A percentile compares a stretch with the other conserved stretches of the same genome.
These are phyloP conservation scores for Halotydeus destructor DNA, from an alignment of 1,140 invertebrate species.

Conservation along the genomic window DNA sequence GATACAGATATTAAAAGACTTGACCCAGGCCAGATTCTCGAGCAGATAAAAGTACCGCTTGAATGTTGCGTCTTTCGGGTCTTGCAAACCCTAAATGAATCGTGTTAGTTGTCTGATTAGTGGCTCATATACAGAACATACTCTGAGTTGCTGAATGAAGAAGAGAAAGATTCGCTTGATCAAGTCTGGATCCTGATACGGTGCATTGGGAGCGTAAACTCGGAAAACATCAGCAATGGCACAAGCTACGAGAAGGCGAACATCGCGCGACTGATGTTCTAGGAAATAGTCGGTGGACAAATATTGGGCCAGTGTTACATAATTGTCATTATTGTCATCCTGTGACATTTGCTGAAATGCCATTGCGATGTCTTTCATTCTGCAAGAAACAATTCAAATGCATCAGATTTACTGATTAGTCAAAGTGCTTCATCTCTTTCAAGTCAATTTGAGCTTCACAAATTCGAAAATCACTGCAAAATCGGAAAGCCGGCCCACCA, in stretches of 20 bases:
- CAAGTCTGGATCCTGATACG: slow-evolving; percentile 83
- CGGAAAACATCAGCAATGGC: slow-evolving; percentile 89
- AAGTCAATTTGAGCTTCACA: not conserved
- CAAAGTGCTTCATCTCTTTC: not conserved
- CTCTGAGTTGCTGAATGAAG: slow-evolving; percentile 78
- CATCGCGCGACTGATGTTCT: slow-evolving; percentile 70
- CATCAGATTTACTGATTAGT: not conserved
- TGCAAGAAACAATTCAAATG: not conserved
- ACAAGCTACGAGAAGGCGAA: slow-evolving; percentile 80
- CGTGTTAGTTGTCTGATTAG: not conserved
- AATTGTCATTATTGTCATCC: slow-evolving; percentile 81
- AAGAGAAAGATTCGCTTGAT: slow-evolving; percentile 52
- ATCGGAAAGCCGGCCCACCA: not conserved
- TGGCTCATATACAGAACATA: not conserved
- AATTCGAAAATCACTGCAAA: not conserved
- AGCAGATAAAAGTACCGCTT: slow-evolving; percentile 82
- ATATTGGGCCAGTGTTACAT: slow-evolving; percentile 68
- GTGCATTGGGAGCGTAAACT: slow-evolving; percentile 95
- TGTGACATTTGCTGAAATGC: slow-evolving; percentile 90
- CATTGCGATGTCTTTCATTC: slow-evolving; percentile 35
- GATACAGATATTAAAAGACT: slow-evolving; percentile 97
- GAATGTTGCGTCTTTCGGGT: slow-evolving; percentile 90
- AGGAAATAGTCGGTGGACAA: slow-evolving; percentile 71
- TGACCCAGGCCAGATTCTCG: slow-evolving; percentile 83
- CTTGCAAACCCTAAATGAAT: slow-evolving; percentile 40